phyloP scores from a whole-genome alignment of 2,797 vertebrate species.

The Nyctalus aviator region DNA sequence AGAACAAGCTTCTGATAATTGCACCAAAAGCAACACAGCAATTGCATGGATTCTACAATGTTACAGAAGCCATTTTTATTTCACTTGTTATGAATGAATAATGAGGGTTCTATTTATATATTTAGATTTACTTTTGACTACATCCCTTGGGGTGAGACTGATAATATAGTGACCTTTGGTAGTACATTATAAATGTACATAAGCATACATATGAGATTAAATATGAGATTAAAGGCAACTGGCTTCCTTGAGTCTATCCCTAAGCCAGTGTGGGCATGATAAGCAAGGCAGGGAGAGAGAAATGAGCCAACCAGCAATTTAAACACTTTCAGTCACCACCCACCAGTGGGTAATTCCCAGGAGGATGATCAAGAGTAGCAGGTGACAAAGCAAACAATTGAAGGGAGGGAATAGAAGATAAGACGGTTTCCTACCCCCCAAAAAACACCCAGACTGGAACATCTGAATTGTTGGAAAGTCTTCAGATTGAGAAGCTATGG shows the following conservation, averaged over 20 bases:
- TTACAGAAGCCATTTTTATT: neutral
- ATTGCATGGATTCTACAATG: fast-evolving
- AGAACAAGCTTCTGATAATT: neutral
- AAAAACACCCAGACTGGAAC: neutral
- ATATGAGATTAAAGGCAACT: neutral
- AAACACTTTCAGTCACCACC: neutral
- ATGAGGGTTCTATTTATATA: neutral
- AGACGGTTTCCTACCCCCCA: neutral
- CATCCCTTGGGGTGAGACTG: neutral
- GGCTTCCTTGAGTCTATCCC: neutral
- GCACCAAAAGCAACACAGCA: neutral
- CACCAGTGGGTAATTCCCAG: no score
- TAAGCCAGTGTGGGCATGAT: neutral
- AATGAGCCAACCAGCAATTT: neutral
- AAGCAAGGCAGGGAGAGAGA: neutral
- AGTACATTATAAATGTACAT: neutral
- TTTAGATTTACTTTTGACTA: constrained; percentile 10
- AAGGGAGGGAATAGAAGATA: neutral
- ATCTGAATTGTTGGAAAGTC: neutral
- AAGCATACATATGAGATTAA: neutral
- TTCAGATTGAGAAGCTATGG: neutral
- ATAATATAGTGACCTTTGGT: neutral
- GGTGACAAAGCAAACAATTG: neutral
- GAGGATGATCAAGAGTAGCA: neutral
- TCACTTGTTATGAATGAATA: neutral